A percentile compares a stretch with the other conserved stretches of the same genome.
Evolutionary conservation across 2,888 invertebrate genomes (phyloP).

Genomic region (Drosophila pseudotakahashii): DNA sequence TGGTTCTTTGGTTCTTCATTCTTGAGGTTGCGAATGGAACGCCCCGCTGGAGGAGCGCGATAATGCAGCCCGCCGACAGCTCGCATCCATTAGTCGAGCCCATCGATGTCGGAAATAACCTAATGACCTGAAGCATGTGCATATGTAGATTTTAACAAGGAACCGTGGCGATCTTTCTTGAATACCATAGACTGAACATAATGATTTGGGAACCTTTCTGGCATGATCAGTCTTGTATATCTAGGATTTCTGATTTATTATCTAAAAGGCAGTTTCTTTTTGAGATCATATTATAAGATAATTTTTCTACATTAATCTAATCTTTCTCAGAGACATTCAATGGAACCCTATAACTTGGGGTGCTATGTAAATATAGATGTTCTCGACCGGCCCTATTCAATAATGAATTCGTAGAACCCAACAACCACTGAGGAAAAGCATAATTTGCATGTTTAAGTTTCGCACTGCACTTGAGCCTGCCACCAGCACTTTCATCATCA

Average conservation of each 20-base stretch:
- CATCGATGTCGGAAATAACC: constrained; percentile 14
- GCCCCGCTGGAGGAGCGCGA: constrained; percentile 53
- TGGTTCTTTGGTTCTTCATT: neutral
- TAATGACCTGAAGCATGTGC: neutral
- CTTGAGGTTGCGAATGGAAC: constrained; percentile 33
- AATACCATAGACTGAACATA: no score
- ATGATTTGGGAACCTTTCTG: no score
- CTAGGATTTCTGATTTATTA: no score
- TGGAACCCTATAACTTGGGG: neutral
- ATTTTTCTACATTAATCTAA: no score
- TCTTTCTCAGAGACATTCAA: neutral
- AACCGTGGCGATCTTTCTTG: neutral
- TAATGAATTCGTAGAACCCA: constrained; percentile 31
- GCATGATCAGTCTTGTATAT: no score
- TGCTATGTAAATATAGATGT: constrained; percentile 27
- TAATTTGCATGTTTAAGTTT: constrained; percentile 47
- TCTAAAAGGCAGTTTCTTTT: no score
- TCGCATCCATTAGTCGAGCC: constrained; percentile 20
- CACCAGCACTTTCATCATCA: constrained; percentile 13
- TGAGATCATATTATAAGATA: no score
- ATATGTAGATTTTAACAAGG: neutral
- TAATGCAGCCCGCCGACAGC: constrained; percentile 63
- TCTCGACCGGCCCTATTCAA: constrained; percentile 22
- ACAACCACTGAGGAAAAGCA: constrained; percentile 8
- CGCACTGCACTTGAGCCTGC: constrained; percentile 34